Percentiles rank a stretch among this genome's conserved stretches.
Evolutionary conservation across 2,113 vertebrate genomes (phyloP).

Genomic region (Bufo gargarizans): DNA sequence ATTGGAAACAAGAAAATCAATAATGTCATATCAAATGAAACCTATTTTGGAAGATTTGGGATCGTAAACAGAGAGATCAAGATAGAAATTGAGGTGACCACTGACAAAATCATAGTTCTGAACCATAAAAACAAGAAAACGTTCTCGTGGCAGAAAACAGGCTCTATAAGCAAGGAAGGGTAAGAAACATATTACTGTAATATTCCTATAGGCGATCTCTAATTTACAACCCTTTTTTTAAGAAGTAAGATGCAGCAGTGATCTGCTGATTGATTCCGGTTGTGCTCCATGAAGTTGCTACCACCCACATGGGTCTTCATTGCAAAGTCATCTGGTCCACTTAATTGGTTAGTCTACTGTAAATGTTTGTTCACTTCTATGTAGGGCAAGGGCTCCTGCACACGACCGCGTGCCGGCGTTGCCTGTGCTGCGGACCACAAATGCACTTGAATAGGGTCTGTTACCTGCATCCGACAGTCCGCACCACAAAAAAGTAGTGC

Average conservation of each 20-base stretch:
- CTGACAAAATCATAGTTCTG: constrained; percentile 76
- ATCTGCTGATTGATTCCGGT: background rate
- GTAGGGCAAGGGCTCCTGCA: background rate
- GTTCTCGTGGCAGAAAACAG: constrained; percentile 82
- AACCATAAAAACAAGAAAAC: constrained; percentile 68
- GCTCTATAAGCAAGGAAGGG: constrained; percentile 51
- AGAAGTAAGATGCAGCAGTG: background rate
- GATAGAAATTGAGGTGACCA: constrained; percentile 80
- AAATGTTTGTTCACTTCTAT: background rate
- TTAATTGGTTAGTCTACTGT: background rate
- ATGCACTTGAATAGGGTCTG: too few relatives aligned
- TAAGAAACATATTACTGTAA: background rate
- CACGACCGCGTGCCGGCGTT: too few relatives aligned
- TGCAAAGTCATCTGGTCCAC: background rate
- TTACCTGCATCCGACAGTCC: too few relatives aligned
- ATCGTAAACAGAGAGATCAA: constrained; percentile 76
- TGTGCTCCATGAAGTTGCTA: background rate
- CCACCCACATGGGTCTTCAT: background rate
- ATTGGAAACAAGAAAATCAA: constrained; percentile 83
- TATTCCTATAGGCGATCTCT: background rate
- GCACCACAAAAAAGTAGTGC: too few relatives aligned
- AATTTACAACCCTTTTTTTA: background rate
- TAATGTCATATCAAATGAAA: constrained; percentile 71
- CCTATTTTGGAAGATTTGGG: constrained; percentile 89
- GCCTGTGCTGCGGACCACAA: too few relatives aligned